Conservation (phyloP, 2,113 vertebrate genomes). For the Cynopterus brachyotis region DNA sequence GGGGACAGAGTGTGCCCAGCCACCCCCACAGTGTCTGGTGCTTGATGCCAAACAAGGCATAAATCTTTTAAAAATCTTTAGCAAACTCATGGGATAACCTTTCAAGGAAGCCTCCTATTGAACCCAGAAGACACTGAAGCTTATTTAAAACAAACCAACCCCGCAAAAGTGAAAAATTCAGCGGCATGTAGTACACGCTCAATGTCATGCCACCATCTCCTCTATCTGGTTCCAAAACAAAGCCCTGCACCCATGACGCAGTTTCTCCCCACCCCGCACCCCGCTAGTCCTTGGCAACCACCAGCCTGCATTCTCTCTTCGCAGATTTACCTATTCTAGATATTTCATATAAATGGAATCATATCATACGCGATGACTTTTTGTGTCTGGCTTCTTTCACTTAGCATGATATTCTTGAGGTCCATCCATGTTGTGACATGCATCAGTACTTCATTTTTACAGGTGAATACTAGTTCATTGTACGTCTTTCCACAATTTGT, state of each 20-base stretch:
- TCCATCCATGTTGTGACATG: background rate
- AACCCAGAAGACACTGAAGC: background rate
- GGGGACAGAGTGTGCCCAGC: too few species aligned
- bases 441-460: background rate
- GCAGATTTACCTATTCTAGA: background rate
- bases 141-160: background rate
- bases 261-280: background rate
- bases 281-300: background rate
- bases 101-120: background rate
- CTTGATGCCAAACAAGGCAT: background rate
- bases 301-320: background rate
- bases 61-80: background rate
- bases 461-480: background rate
- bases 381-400: background rate
- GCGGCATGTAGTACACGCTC: background rate
- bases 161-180: background rate
- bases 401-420: background rate
- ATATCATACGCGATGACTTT: background rate
- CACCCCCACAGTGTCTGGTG: background rate
- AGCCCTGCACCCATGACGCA: background rate
- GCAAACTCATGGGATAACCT: background rate
- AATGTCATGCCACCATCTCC: background rate
- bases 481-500: background rate
- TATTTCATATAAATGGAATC: background rate
- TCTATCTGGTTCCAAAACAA: background rate